These are phyloP conservation scores for Drosophila watanabei DNA, from an alignment of 1,140 invertebrate genomes.

Conservation along the genomic window DNA sequence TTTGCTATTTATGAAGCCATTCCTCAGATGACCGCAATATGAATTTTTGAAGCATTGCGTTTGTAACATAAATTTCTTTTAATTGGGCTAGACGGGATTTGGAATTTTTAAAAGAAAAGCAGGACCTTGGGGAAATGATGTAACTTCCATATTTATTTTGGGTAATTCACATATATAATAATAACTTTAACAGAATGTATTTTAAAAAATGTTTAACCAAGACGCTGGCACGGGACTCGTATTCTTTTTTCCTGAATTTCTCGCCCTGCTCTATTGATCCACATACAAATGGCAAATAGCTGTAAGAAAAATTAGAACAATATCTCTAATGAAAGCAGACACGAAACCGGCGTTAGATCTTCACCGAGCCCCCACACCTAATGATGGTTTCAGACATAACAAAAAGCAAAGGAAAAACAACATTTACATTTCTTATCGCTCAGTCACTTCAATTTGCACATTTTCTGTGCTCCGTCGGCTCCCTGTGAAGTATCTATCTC, in stretches of 20 bases:
- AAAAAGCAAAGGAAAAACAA: slow-evolving; percentile 11
- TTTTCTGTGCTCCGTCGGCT: slow-evolving; percentile 46
- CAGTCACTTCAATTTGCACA: slow-evolving; percentile 69
- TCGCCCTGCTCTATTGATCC: slow-evolving; percentile 51
- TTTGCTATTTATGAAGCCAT: slow-evolving; percentile 72
- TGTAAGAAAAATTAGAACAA: slow-evolving; percentile 62
- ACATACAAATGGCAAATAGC: slow-evolving; percentile 36
- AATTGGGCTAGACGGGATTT: slow-evolving; percentile 16
- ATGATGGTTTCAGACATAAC: slow-evolving; percentile 18
- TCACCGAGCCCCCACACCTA: slow-evolving; percentile 22
- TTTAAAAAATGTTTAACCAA: neutral
- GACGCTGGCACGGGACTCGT: too few relatives aligned
- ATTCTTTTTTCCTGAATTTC: neutral
- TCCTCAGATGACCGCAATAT: slow-evolving; percentile 72
- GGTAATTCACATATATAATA: neutral
- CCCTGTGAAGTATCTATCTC: slow-evolving; percentile 43
- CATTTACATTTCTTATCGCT: slow-evolving; percentile 75
- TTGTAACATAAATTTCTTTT: slow-evolving; percentile 25
- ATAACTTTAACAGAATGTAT: neutral
- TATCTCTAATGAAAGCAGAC: slow-evolving; percentile 64
- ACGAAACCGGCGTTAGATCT: slow-evolving; percentile 36
- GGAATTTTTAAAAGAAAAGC: neutral
- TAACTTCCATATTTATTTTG: slow-evolving; percentile 1
- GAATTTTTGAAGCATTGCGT: slow-evolving; percentile 9
- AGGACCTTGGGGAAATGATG: slow-evolving; percentile 42